These are phyloP conservation scores for Crenuchus spilurus DNA, from an alignment of 2,797 vertebrate genomes.

Conservation along the genomic window DNA sequence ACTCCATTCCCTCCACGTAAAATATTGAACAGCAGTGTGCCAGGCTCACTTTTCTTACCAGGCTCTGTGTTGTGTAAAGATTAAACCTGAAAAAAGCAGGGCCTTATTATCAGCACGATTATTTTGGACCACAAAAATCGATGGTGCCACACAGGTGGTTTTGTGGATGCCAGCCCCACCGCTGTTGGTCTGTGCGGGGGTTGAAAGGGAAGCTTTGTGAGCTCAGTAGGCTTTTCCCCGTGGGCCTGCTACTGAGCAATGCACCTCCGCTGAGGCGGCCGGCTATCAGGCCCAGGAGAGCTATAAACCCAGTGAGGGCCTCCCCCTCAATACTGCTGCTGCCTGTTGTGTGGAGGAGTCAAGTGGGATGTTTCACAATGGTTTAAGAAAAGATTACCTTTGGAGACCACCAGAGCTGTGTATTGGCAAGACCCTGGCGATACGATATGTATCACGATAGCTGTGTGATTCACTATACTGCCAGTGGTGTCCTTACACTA, in stretches of 20 bases:
- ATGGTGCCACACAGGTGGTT: slow-evolving; percentile 18
- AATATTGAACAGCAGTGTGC: background rate
- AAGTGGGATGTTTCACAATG: slow-evolving; percentile 47
- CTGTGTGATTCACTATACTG: no score
- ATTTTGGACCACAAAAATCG: background rate
- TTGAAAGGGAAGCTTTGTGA: slow-evolving; percentile 34
- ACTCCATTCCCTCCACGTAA: background rate
- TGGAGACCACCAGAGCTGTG: no score
- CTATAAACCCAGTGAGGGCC: slow-evolving; percentile 39
- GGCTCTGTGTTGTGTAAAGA: background rate
- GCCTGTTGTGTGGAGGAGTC: slow-evolving; percentile 49
- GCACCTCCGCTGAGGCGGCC: slow-evolving; percentile 8
- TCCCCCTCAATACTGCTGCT: slow-evolving; percentile 32
- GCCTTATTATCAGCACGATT: background rate
- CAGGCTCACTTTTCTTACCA: background rate
- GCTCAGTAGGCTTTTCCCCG: slow-evolving; percentile 20
- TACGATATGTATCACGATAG: slow-evolving; percentile 2
- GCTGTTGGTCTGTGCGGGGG: slow-evolving; percentile 25
- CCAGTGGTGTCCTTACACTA: no score
- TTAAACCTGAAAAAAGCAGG: background rate
- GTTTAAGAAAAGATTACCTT: slow-evolving; percentile 23
- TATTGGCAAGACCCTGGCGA: no score
- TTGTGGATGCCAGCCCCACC: background rate
- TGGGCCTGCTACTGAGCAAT: slow-evolving; percentile 4
- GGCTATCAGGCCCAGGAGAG: slow-evolving; percentile 42